These are phyloP conservation scores for Pycnonotus jocosus DNA, from an alignment of 2,113 vertebrate genomes.

Conservation along the genomic window DNA sequence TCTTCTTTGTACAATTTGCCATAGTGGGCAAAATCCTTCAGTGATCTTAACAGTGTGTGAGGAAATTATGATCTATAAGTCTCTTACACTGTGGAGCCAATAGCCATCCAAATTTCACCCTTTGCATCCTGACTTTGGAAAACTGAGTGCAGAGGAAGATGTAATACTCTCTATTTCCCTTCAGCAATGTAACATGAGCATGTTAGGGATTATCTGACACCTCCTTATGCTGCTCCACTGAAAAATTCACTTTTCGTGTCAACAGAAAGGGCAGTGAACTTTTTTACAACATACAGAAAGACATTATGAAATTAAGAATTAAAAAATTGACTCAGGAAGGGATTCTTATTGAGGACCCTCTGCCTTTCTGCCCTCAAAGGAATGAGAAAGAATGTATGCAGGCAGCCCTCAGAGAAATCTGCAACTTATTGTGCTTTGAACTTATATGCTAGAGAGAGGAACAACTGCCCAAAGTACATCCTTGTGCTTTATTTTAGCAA, in stretches of 20 bases:
- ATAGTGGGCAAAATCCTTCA: background rate
- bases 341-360: background rate
- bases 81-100: background rate
- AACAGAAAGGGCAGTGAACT: background rate
- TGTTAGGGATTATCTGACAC: background rate
- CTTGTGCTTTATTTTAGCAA: background rate
- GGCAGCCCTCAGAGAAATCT: background rate
- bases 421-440: background rate
- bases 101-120: background rate
- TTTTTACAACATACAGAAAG: background rate
- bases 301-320: background rate
- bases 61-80: background rate
- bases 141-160: background rate
- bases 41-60: background rate
- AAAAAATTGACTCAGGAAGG: background rate
- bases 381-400: background rate
- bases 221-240: background rate
- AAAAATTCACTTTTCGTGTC: background rate
- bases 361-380: background rate
- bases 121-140: background rate
- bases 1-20: background rate
- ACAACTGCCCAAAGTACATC: background rate
- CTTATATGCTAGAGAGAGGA: background rate
- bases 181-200: accelerated
- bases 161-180: background rate